These are phyloP conservation scores for Trisateles emortualis DNA, from an alignment of 2,888 invertebrate species.

Conservation along the genomic window DNA sequence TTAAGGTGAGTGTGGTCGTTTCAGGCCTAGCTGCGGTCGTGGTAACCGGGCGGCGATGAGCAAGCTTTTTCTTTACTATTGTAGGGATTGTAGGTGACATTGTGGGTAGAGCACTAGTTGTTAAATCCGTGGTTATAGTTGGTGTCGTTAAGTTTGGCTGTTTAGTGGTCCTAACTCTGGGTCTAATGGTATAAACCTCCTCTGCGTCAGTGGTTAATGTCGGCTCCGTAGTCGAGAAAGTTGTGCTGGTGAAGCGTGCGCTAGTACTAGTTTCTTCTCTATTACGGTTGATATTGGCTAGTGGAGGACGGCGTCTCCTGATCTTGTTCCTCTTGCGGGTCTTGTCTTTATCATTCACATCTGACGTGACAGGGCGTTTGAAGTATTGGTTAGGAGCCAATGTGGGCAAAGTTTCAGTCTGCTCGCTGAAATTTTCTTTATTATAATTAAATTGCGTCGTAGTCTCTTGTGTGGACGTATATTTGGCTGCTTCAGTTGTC, in stretches of 20 bases:
- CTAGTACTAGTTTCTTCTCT: slow-evolving; percentile 65
- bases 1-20: slow-evolving; percentile 67
- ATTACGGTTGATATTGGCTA: slow-evolving; percentile 63
- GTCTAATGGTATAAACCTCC: slow-evolving; percentile 73
- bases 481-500: slow-evolving; percentile 56
- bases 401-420: slow-evolving; percentile 75
- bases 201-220: slow-evolving; percentile 61
- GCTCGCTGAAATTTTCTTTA: slow-evolving; percentile 55
- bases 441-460: slow-evolving; percentile 60
- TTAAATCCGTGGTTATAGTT: slow-evolving; percentile 76
- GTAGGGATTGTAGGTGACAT: slow-evolving; percentile 79
- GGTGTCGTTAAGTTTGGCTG: slow-evolving; percentile 76
- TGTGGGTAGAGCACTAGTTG: slow-evolving; percentile 81
- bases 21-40: slow-evolving; percentile 68
- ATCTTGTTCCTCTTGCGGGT: slow-evolving; percentile 79
- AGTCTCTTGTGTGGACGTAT: slow-evolving; percentile 55
- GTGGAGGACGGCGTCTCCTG: slow-evolving; percentile 77
- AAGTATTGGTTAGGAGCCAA: slow-evolving; percentile 81
- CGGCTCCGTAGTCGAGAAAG: slow-evolving; percentile 60
- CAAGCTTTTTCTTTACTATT: slow-evolving; percentile 74
- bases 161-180: slow-evolving; percentile 69
- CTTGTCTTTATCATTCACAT: slow-evolving; percentile 69
- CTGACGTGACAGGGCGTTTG: slow-evolving; percentile 68
- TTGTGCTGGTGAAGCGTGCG: slow-evolving; percentile 38
- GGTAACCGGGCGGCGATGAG: slow-evolving; percentile 69